These are phyloP conservation scores for Nesoenas mayeri DNA, from an alignment of 2,113 vertebrate species.

Conservation along the genomic window DNA sequence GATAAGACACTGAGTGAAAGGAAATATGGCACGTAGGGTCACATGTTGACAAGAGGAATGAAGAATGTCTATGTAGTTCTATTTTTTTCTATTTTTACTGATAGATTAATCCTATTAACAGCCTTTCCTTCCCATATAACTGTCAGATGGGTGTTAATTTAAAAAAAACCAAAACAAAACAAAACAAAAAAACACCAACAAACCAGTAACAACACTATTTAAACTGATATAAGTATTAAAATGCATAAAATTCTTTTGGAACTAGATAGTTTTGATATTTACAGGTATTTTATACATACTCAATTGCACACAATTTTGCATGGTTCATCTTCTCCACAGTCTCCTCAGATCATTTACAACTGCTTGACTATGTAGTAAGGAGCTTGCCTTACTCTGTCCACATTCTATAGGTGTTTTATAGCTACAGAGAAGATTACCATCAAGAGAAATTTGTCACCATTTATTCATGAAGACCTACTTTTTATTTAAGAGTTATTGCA, in stretches of 20 bases:
- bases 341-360: neutral
- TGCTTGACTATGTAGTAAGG: neutral
- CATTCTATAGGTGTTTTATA: neutral
- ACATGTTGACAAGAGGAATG: neutral
- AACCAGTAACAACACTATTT: neutral
- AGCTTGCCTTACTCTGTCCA: neutral
- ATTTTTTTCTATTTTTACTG: neutral
- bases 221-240: neutral
- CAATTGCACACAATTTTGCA: neutral
- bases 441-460: neutral
- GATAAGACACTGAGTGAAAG: neutral
- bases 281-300: rapidly evolving
- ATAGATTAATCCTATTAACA: neutral
- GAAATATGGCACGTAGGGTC: neutral
- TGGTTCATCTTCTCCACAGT: neutral
- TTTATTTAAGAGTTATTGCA: neutral
- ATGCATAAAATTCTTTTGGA: neutral
- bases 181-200: neutral
- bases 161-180: neutral
- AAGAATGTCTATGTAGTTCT: neutral
- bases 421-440: neutral
- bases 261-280: neutral
- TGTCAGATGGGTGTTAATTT: neutral
- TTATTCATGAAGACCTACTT: neutral
- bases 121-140: neutral